Evolutionary conservation across 1,140 invertebrate genomes (phyloP).

Genomic region (Dreissena polymorpha): DNA sequence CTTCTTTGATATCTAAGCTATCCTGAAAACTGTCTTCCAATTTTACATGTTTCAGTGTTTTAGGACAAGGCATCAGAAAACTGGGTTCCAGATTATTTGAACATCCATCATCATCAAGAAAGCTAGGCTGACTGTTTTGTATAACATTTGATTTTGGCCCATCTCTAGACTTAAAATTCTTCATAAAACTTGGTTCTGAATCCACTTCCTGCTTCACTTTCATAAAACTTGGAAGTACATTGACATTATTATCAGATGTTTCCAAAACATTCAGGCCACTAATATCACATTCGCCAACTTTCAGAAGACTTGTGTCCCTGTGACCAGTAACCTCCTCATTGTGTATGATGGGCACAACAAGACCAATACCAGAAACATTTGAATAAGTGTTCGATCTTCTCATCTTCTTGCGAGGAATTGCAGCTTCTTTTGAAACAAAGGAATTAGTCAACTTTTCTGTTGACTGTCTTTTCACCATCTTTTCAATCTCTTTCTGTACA

Average conservation of each 20-base stretch:
- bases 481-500: neutral
- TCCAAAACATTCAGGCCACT: slow-evolving; percentile 24
- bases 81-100: slow-evolving; percentile 4
- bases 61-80: neutral
- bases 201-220: neutral
- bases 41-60: slow-evolving; percentile 1
- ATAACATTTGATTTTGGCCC: neutral
- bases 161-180: neutral
- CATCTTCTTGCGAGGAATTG: slow-evolving; percentile 30
- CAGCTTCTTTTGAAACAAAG: neutral
- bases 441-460: neutral
- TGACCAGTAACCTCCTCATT: slow-evolving; percentile 31
- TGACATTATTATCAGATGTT: neutral
- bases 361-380: slow-evolving; percentile 40
- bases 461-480: slow-evolving; percentile 4
- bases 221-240: slow-evolving; percentile 17
- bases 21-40: slow-evolving; percentile 30
- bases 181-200: slow-evolving; percentile 29
- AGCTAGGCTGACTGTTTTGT: slow-evolving; percentile 19
- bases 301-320: slow-evolving; percentile 45
- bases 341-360: slow-evolving; percentile 43
- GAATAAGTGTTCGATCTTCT: slow-evolving; percentile 50
- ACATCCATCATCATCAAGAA: neutral
- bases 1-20: slow-evolving; percentile 16
- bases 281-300: slow-evolving; percentile 36